phyloP scores from a whole-genome alignment of 2,797 vertebrate species.

The Pangasius djambal region DNA sequence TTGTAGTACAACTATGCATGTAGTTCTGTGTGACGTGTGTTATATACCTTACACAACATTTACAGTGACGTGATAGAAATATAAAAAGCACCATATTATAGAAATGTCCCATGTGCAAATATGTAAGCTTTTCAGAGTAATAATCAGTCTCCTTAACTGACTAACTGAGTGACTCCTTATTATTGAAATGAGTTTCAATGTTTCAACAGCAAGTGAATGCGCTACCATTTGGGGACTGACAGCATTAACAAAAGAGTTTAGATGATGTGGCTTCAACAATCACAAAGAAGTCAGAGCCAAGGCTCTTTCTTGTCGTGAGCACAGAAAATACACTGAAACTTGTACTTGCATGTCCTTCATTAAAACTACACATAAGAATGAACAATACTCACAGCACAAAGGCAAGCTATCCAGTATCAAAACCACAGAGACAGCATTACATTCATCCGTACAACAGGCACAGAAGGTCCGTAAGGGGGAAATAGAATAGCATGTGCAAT shows the following conservation, averaged over 20 bases:
- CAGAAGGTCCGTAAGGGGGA: not conserved
- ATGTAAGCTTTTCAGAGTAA: not conserved
- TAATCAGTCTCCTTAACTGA: not conserved
- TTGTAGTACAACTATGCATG: not conserved
- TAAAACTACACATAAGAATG: conserved; percentile 9
- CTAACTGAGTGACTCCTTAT: not conserved
- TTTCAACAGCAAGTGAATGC: not conserved
- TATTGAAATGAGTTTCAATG: not conserved
- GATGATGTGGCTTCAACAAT: not conserved
- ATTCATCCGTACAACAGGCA: not conserved
- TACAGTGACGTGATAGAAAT: not conserved
- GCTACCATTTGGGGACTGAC: not conserved
- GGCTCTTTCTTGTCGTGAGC: not conserved
- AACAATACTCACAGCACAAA: not conserved
- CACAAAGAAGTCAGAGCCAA: not conserved
- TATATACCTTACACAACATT: not conserved
- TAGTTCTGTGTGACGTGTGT: not conserved
- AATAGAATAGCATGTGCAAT: not conserved
- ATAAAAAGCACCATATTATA: not conserved
- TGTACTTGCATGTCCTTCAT: not conserved
- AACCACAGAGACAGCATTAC: not conserved
- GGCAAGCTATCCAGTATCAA: not conserved
- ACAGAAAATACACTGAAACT: not conserved
- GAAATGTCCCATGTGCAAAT: not conserved
- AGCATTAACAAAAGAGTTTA: conserved; percentile 1